These are phyloP conservation scores for Sinella curviseta DNA, from an alignment of 1,140 invertebrate genomes.

Conservation along the genomic window DNA sequence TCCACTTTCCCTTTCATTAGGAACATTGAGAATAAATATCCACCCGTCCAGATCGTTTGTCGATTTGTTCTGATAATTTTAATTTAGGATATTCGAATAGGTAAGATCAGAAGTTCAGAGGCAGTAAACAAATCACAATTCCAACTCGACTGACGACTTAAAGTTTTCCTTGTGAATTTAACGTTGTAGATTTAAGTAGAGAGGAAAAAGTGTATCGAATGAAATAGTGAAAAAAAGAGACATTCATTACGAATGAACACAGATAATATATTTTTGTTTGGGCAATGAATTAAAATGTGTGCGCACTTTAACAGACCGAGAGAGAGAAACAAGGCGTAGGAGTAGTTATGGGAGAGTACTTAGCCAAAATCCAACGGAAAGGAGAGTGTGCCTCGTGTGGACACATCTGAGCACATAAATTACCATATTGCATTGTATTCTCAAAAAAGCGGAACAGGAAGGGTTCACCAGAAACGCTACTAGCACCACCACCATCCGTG, in stretches of 20 bases:
- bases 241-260: background rate
- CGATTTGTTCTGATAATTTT: too few relatives aligned
- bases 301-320: too few relatives aligned
- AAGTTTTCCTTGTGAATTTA: too few relatives aligned
- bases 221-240: conserved; percentile 1
- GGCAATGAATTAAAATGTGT: conserved; percentile 18
- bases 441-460: conserved; percentile 15
- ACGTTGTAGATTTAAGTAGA: background rate
- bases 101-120: too few relatives aligned
- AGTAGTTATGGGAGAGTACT: background rate
- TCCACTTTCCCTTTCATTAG: too few relatives aligned
- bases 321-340: too few relatives aligned
- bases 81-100: too few relatives aligned
- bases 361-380: background rate
- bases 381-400: background rate
- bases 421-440: conserved; percentile 2
- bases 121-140: too few relatives aligned
- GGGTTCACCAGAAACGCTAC: background rate
- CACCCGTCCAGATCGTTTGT: too few relatives aligned
- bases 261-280: background rate
- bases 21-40: too few relatives aligned
- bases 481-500: background rate
- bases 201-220: background rate
- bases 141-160: too few relatives aligned
- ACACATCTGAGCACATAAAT: conserved; percentile 19